phyloP scores from a whole-genome alignment of 2,888 invertebrate genomes.

The Caenorhabditis becei region DNA sequence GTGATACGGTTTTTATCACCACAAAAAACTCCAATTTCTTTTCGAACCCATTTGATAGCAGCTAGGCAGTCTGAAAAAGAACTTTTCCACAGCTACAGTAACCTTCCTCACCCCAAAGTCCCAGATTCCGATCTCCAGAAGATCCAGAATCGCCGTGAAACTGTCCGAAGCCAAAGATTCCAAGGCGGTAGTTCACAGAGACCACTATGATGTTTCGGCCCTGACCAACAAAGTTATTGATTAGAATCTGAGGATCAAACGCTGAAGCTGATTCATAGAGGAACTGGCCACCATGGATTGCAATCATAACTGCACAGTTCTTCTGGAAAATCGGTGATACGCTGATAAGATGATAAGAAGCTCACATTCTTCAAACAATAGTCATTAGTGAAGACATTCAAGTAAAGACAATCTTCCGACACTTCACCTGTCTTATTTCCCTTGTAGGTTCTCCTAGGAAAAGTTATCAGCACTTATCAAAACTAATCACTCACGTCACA shows the following conservation, averaged over 20 bases:
- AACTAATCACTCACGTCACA: neutral
- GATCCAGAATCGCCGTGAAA: slow-evolving; percentile 30
- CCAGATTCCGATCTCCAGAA: slow-evolving; percentile 45
- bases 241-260: slow-evolving; percentile 51
- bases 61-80: slow-evolving; percentile 27
- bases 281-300: slow-evolving; percentile 59
- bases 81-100: too few species aligned
- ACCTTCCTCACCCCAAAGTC: slow-evolving; percentile 33
- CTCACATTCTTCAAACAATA: slow-evolving; percentile 50
- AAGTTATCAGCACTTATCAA: neutral
- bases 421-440: slow-evolving; percentile 20
- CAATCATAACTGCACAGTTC: slow-evolving; percentile 61
- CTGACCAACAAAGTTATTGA: slow-evolving; percentile 66
- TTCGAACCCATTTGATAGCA: slow-evolving; percentile 46
- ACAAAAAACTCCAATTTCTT: slow-evolving; percentile 57
- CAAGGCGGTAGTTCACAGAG: slow-evolving; percentile 52
- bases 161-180: slow-evolving; percentile 59
- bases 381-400: slow-evolving; percentile 63
- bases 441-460: slow-evolving; percentile 54
- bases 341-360: neutral
- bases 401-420: slow-evolving; percentile 64
- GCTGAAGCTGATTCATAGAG: slow-evolving; percentile 49
- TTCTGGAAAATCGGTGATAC: slow-evolving; percentile 34
- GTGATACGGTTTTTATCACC: slow-evolving; percentile 56
- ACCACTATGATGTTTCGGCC: slow-evolving; percentile 62